Evolutionary conservation across 1,140 invertebrate species (phyloP), one percentile per base, ranked within the genome.

Genomic region (Trialeurodes vaporariorum): DNA sequence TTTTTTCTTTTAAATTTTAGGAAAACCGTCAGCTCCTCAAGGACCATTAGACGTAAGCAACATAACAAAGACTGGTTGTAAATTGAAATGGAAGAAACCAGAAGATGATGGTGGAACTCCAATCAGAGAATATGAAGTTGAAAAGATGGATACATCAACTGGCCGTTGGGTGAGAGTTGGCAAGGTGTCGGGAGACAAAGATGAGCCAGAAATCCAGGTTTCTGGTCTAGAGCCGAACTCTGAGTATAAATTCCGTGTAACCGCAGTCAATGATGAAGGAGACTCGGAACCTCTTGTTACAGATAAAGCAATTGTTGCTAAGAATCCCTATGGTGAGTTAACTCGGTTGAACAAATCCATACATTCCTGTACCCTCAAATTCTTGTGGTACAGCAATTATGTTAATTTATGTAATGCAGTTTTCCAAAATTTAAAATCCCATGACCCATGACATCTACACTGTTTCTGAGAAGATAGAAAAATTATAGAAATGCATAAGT

Each of bases 191-290:
- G 69, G 67, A 26, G 59, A 66, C 26, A 83, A 84, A 27, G 71
- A 71, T 27, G 84, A 86, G 27, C 85, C 89, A 2, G 89, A 91
- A 75, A 91, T 94, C 77, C 91, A 94, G 68, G 87, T 96, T n/a
- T 90, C 88, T 17, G 91, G 93, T 13, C 81, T 99, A 5, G 91
- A 89, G 74, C 93, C 94, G 23, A 92, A 92, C 11, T 87, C 91
- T 69, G 91, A 96, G 76, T 98, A 98, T 78, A 92, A 96, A 80
- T 99, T 98, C 86, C 83, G 96, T 59, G 96, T 98, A 0, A 90
- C 88, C 0, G 96, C 96, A 62, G 87, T 95, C 65, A 99, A 98
- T 76, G 90, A 93, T 70, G 93, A 98, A 80, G 96, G 96, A 34
- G 92, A 96, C 73, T 96, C 94, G 5, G 94, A 98, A 71, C 95